Conservation (phyloP, 2,888 invertebrate genomes). For the Amphipoea lucens region DNA sequence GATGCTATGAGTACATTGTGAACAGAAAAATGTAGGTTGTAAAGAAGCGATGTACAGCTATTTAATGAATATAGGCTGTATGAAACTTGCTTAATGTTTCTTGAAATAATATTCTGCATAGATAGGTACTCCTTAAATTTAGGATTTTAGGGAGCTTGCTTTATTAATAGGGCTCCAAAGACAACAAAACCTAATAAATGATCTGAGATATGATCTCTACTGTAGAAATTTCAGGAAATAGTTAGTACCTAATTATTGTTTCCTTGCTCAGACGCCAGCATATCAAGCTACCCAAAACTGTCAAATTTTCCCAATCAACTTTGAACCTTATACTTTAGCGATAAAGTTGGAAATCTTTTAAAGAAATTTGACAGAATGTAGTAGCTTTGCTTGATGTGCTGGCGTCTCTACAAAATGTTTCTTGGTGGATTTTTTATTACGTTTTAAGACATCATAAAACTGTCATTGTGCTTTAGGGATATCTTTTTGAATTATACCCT, state of each 20-base stretch:
- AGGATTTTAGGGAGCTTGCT: not conserved
- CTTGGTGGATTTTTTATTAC: not conserved
- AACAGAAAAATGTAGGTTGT: not conserved
- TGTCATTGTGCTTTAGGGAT: not conserved
- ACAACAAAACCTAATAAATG: constrained; percentile 5
- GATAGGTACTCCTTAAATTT: not conserved
- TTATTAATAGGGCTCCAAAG: not conserved
- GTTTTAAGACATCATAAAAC: constrained; percentile 2
- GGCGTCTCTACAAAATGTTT: not conserved
- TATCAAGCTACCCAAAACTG: too few species aligned
- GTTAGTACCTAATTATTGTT: constrained; percentile 12
- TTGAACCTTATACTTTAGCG: too few species aligned
- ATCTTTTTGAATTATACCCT: not conserved
- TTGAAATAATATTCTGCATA: not conserved
- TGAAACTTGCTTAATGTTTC: not conserved
- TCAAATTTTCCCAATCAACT: too few species aligned
- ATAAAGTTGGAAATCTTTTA: too few species aligned
- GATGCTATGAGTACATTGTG: not conserved
- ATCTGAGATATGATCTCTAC: constrained; percentile 9
- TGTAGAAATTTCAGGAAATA: not conserved
- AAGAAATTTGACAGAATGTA: too few species aligned
- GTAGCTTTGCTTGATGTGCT: too few species aligned
- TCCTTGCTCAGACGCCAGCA: not conserved
- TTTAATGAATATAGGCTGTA: not conserved
- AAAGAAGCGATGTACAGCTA: not conserved